Evolutionary conservation across 2,888 invertebrate species (phyloP).

Genomic region (Leucophenga montana): DNA sequence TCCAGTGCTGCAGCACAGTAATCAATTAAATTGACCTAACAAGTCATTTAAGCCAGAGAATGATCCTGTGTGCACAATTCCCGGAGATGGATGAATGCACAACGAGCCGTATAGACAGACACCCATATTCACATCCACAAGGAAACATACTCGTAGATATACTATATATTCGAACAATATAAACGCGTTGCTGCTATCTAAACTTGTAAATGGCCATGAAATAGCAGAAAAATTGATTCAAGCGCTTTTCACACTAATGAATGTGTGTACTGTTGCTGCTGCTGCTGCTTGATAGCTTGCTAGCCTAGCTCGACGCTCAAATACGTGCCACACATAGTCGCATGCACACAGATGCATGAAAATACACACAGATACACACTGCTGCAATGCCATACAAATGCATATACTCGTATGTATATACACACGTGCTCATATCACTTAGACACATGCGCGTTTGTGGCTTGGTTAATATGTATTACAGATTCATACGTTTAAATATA

Average conservation of each 20-base stretch:
- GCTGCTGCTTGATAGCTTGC: too few species aligned
- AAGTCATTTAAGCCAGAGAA: too few species aligned
- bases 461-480: neutral
- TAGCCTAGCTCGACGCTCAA: neutral
- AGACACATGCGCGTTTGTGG: neutral
- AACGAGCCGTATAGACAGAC: too few species aligned
- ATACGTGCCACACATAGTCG: constrained; percentile 6
- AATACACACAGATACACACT: neutral
- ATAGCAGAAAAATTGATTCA: constrained; percentile 27
- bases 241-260: constrained; percentile 26
- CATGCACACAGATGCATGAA: neutral
- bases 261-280: constrained; percentile 5
- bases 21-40: too few species aligned
- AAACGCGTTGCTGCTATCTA: constrained; percentile 4
- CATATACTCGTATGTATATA: neutral
- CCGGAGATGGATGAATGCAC: too few species aligned
- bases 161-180: neutral
- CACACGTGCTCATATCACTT: neutral
- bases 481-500: too few species aligned
- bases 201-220: constrained; percentile 26
- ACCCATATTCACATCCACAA: too few species aligned
- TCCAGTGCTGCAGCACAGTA: too few species aligned
- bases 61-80: too few species aligned
- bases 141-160: neutral
- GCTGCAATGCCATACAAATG: neutral